These are phyloP conservation scores for Papilio protenor DNA, from an alignment of 2,888 invertebrate genomes.

Conservation along the genomic window DNA sequence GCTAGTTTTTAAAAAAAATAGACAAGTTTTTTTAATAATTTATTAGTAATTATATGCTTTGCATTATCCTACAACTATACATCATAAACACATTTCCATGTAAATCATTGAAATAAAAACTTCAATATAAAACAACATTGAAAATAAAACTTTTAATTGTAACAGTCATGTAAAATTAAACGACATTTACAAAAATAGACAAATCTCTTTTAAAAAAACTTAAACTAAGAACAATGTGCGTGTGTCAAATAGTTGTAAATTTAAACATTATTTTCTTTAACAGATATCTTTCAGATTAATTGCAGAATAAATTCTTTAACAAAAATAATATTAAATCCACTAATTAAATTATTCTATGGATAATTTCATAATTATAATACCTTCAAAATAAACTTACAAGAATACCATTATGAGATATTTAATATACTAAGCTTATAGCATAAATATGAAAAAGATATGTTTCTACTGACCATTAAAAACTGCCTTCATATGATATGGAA, in stretches of 20 bases:
- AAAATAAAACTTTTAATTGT: conserved; percentile 2
- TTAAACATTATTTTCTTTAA: not conserved
- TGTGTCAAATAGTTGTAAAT: not conserved
- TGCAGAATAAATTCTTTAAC: not conserved
- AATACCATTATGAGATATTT: not conserved
- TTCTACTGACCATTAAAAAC: not conserved
- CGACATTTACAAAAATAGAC: not conserved
- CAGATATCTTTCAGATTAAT: not conserved
- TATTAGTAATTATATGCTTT: not conserved
- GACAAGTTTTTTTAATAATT: not conserved
- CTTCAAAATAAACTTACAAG: not conserved
- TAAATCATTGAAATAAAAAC: conserved; percentile 1
- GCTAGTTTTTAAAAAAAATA: no score
- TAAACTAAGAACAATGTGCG: conserved; percentile 2
- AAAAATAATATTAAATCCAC: not conserved
- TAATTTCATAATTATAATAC: not conserved
- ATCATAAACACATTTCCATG: not conserved
- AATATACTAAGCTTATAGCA: not conserved
- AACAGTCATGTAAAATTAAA: conserved; percentile 11
- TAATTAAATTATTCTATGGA: not conserved
- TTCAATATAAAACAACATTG: conserved; percentile 3
- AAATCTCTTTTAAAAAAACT: not conserved
- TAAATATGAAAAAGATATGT: not conserved
- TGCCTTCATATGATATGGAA: not conserved
- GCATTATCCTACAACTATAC: not conserved